Conservation (phyloP, 2,888 invertebrate species). For the Phyllotreta striolata region DNA sequence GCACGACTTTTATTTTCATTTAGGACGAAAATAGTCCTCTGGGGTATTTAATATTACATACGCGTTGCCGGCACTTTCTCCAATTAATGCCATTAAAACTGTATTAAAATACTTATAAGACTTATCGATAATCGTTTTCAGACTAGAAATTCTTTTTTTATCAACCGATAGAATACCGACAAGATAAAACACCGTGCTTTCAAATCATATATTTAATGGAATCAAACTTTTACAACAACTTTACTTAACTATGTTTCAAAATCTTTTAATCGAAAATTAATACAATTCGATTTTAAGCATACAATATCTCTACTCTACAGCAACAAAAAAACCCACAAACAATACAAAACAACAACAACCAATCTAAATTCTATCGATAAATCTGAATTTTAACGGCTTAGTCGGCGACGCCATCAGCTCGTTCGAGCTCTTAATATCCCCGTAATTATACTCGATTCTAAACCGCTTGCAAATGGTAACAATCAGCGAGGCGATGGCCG, state of each 20-base stretch:
- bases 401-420: slow-evolving; percentile 69
- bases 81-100: neutral
- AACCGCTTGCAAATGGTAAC: slow-evolving; percentile 68
- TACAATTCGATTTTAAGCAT: slow-evolving; percentile 10
- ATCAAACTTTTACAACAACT: too few relatives aligned
- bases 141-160: too few relatives aligned
- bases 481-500: slow-evolving; percentile 66
- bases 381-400: slow-evolving; percentile 70
- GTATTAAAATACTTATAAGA: neutral
- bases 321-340: slow-evolving; percentile 9
- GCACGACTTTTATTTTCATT: slow-evolving; percentile 17
- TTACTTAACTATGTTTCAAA: too few relatives aligned
- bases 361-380: slow-evolving; percentile 64
- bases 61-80: slow-evolving; percentile 6
- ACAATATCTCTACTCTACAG: neutral
- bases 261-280: too few relatives aligned
- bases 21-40: neutral
- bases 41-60: slow-evolving; percentile 14
- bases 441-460: slow-evolving; percentile 73
- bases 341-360: slow-evolving; percentile 16
- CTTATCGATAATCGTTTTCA: too few relatives aligned
- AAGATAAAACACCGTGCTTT: too few relatives aligned
- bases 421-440: slow-evolving; percentile 67
- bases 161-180: too few relatives aligned
- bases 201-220: too few relatives aligned